Base-by-base conservation (phyloP, 2,797 vertebrate genomes). In the Geotria australis region DNA sequence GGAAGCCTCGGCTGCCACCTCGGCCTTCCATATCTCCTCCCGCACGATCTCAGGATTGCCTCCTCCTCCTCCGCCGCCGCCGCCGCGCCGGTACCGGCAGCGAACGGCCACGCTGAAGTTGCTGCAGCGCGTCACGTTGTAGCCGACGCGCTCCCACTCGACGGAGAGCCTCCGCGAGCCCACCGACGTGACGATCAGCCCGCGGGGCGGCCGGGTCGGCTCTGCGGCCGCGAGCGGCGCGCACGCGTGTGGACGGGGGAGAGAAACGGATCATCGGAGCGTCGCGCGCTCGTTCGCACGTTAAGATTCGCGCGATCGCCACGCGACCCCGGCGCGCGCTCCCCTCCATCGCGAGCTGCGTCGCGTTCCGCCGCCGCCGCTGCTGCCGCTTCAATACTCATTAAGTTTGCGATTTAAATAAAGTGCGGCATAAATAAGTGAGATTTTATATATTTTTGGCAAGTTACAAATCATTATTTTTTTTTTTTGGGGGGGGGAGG, bases 71-170 rank as follows among this genome's bases (percentile, higher is more conserved):
- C 12, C 51, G 9, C 51, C 24, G 2, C 9, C 12, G 8, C 12
- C 51, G 3, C n/a, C n/a, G 1, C 70, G 77, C 68, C 77, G 80
- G 60, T 94, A 98, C 65, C 91, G 86, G 73, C 85, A 98, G 68
- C 89, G 95, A 66, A 98, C 94, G 56, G 89, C 95, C 65, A 98
- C 85, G 59, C 94, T 98, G 62, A 95, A 98, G 47, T 88, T 98
- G 66, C 95, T 88, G 67, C 89, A 98, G 47, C 89, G 86, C n/a
- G 89, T 98, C 64, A 98, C 91, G 69, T 98, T 98, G 74, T 98
- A 98, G 57, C 89, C 89, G 66, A 98, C 59, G 2, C 88, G 95
- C 63, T 98, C 89, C 89, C 89, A 94, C 68, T 95, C 89, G 65
- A 98, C 86, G 0, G 86, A 84, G 0, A 98, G 91, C 65, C 77